Percentiles rank a stretch among this genome's conserved stretches.
Conservation (phyloP, 2,113 vertebrate genomes). For the Nothocercus nigrocapillus region DNA sequence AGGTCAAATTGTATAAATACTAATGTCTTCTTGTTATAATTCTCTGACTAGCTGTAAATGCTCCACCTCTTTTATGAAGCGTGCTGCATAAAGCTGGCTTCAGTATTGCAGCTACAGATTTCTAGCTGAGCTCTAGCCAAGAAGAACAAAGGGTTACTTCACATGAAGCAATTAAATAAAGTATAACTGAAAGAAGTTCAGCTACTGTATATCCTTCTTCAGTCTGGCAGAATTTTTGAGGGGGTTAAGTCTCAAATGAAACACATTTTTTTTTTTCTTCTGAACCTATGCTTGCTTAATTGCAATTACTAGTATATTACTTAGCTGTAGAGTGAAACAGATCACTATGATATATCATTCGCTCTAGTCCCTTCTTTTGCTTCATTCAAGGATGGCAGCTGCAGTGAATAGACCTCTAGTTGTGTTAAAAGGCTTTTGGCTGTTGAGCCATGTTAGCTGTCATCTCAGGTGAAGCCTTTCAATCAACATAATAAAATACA, state of each 20-base stretch:
- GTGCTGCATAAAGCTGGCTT: neutral
- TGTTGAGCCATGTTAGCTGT: slow-evolving; percentile 50
- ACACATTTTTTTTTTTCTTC: slow-evolving; percentile 14
- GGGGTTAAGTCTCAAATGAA: neutral
- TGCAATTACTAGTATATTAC: neutral
- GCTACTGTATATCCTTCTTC: neutral
- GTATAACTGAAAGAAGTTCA: neutral
- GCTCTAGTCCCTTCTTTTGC: neutral
- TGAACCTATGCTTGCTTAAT: slow-evolving; percentile 12
- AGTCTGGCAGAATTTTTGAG: neutral
- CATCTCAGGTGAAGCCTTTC: slow-evolving; percentile 46
- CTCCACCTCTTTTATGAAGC: slow-evolving; percentile 8
- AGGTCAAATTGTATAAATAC: slow-evolving; percentile 47
- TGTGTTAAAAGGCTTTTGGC: slow-evolving; percentile 47
- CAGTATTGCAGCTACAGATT: neutral
- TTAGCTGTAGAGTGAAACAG: neutral
- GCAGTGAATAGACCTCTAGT: neutral
- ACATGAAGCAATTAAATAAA: neutral
- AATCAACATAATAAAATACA: slow-evolving; percentile 61
- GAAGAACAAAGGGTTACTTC: slow-evolving; percentile 18
- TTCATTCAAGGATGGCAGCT: slow-evolving; percentile 42
- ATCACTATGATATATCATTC: neutral
- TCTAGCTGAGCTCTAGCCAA: neutral
- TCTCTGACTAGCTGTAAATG: slow-evolving; percentile 20
- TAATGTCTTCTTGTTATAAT: slow-evolving; percentile 6